phyloP scores from a whole-genome alignment of 1,140 invertebrate genomes.

The Drosophila pectinifera region DNA sequence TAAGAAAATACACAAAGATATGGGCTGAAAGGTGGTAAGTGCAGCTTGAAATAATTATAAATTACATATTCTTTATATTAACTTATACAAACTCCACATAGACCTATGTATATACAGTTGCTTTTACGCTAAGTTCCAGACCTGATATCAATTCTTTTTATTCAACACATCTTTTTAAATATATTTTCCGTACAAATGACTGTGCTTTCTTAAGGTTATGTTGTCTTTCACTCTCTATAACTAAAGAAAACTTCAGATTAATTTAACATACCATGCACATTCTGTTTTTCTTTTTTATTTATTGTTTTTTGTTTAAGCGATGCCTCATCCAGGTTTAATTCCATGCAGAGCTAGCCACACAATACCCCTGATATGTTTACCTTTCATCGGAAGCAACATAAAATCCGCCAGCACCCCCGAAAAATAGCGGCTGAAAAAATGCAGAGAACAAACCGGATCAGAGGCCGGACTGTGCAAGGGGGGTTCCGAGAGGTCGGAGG shows the following conservation, averaged over 20 bases:
- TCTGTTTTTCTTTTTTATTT: background rate
- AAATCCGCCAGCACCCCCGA: constrained; percentile 26
- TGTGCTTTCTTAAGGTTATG: no score
- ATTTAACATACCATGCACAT: background rate
- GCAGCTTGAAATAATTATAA: no score
- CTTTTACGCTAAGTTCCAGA: no score
- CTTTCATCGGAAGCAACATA: constrained; percentile 52
- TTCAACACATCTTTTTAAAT: background rate
- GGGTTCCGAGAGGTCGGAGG: constrained; percentile 8
- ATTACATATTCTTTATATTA: no score
- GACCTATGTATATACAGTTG: background rate
- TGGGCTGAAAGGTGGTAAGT: no score
- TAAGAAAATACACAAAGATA: background rate
- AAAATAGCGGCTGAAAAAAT: constrained; percentile 3
- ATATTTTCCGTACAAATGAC: no score
- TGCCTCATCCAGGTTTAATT: constrained; percentile 14
- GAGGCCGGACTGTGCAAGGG: constrained; percentile 2
- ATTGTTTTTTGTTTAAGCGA: constrained; percentile 10
- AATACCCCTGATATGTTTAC: constrained; percentile 55
- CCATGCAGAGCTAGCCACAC: constrained; percentile 30
- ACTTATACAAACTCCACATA: no score
- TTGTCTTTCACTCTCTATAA: no score
- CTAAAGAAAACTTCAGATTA: background rate
- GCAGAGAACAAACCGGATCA: constrained; percentile 1
- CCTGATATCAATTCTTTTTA: background rate